Evolutionary conservation across 2,113 vertebrate genomes (phyloP).

Genomic region (Halichoeres trimaculatus): DNA sequence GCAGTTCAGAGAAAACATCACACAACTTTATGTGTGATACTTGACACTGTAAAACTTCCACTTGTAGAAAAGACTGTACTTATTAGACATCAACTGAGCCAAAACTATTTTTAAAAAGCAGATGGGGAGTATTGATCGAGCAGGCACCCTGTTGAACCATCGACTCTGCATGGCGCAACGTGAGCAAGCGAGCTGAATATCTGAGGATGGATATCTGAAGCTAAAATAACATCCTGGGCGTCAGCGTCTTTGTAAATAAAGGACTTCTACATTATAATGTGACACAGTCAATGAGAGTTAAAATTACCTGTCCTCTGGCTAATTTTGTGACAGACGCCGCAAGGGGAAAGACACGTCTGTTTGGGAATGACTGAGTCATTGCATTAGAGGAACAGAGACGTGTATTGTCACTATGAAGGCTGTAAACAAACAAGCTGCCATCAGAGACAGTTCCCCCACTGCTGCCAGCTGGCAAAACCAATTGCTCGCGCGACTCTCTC

Average conservation of each 20-base stretch:
- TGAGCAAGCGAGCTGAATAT: neutral
- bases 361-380: neutral
- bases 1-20: too few relatives aligned
- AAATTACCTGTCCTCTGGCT: conserved; percentile 30
- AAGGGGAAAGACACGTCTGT: conserved; percentile 13
- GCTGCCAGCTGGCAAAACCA: neutral
- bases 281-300: neutral
- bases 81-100: too few relatives aligned
- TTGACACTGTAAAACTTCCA: too few relatives aligned
- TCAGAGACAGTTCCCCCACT: conserved; percentile 32
- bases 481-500: conserved; percentile 30
- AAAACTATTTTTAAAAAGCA: neutral
- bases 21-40: too few relatives aligned
- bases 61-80: too few relatives aligned
- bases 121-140: conserved; percentile 9
- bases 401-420: neutral
- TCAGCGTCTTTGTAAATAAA: neutral
- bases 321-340: conserved; percentile 1
- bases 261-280: neutral
- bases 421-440: conserved; percentile 9
- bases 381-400: neutral
- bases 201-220: neutral
- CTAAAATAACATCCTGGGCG: too few relatives aligned
- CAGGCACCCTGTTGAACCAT: conserved; percentile 38
- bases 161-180: conserved; percentile 5